A percentile compares a stretch with the other conserved stretches of the same genome.
Evolutionary conservation across 2,113 vertebrate genomes (phyloP).

Genomic region (Taxidea taxus): DNA sequence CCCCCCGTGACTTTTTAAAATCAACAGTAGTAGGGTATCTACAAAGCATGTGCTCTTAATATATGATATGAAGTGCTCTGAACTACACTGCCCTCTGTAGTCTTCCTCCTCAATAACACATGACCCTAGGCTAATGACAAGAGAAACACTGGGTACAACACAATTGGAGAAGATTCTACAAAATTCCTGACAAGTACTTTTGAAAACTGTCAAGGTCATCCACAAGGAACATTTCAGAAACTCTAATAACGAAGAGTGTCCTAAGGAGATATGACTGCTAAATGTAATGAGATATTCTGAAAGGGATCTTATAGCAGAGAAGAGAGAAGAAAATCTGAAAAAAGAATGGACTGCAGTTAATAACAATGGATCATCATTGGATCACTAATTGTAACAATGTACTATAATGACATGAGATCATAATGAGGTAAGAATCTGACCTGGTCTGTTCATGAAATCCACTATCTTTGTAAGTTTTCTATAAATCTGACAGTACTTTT

Average conservation of each 20-base stretch:
- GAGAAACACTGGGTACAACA: not conserved
- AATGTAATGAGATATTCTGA: not conserved
- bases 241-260: not conserved
- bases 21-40: not conserved
- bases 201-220: not conserved
- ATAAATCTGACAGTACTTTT: not conserved
- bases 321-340: not conserved
- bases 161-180: not conserved
- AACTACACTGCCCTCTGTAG: not conserved
- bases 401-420: not conserved
- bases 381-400: not conserved
- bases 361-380: not conserved
- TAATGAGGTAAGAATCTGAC: not conserved
- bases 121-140: not conserved
- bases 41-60: not conserved
- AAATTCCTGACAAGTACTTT: not conserved
- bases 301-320: not conserved
- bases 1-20: not conserved
- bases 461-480: not conserved
- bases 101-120: not conserved
- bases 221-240: not conserved
- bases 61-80: not conserved
- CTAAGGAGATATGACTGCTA: not conserved
- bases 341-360: not conserved
- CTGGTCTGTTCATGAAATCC: not conserved